phyloP scores from a whole-genome alignment of 2,113 vertebrate genomes.

The Hystrix cristata region DNA sequence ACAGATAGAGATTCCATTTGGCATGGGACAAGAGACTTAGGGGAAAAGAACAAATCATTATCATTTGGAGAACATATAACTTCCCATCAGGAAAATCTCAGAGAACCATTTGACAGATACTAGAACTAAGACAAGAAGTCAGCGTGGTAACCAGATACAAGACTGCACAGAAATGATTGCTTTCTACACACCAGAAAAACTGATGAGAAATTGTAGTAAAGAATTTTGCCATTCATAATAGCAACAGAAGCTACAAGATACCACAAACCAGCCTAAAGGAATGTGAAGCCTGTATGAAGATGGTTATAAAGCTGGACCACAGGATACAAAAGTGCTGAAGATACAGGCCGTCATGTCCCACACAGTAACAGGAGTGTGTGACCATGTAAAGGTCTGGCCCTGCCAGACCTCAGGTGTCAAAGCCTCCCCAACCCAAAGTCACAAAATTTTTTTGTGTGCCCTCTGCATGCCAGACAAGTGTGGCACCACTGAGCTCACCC shows the following conservation, averaged over 20 bases:
- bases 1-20: not conserved
- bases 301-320: not conserved
- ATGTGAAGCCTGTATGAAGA: not conserved
- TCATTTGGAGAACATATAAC: constrained; percentile 11
- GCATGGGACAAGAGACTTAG: not conserved
- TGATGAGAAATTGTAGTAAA: not conserved
- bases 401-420: not conserved
- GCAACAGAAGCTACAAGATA: not conserved
- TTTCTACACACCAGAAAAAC: not conserved
- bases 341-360: not conserved
- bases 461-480: no score
- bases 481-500: not conserved
- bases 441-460: not conserved
- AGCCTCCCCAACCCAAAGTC: not conserved
- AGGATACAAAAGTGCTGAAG: not conserved
- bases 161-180: not conserved
- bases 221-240: not conserved
- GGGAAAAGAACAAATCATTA: not conserved
- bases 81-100: not conserved
- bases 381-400: not conserved
- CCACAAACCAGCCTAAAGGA: not conserved
- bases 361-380: not conserved
- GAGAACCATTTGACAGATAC: not conserved
- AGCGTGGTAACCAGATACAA: not conserved
- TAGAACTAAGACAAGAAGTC: not conserved